phyloP scores from a whole-genome alignment of 2,113 vertebrate genomes.

The western clawed frog (Xenopus tropicalis) region DNA sequence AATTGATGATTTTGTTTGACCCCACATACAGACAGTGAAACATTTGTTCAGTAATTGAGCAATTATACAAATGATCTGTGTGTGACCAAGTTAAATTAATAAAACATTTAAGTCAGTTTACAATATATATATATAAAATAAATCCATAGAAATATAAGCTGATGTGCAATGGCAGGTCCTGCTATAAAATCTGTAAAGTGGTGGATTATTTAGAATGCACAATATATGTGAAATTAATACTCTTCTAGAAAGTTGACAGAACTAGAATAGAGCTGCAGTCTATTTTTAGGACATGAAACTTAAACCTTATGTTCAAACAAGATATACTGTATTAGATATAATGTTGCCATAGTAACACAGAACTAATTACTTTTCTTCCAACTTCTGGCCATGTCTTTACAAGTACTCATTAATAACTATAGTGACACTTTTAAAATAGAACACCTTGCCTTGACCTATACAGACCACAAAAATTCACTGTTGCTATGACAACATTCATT shows the following conservation, averaged over 20 bases:
- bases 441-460: constrained; percentile 30
- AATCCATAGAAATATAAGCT: no score
- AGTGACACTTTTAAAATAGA: constrained; percentile 42
- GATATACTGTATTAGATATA: constrained; percentile 32
- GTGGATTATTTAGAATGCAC: no score
- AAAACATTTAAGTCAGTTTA: no score
- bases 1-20: no score
- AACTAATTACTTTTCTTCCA: constrained; percentile 39
- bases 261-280: neutral
- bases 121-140: no score
- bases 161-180: no score
- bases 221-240: neutral
- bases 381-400: constrained; percentile 28
- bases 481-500: constrained; percentile 25
- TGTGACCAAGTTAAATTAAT: no score
- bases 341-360: constrained; percentile 32
- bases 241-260: neutral
- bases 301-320: constrained; percentile 6
- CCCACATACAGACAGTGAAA: no score
- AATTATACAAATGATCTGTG: no score
- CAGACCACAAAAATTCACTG: constrained; percentile 1
- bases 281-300: constrained; percentile 10
- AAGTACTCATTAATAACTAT: constrained; percentile 39
- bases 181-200: no score
- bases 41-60: no score